Conservation (phyloP, 2,888 invertebrate species). For the Dyspetes luteomarginatus region DNA sequence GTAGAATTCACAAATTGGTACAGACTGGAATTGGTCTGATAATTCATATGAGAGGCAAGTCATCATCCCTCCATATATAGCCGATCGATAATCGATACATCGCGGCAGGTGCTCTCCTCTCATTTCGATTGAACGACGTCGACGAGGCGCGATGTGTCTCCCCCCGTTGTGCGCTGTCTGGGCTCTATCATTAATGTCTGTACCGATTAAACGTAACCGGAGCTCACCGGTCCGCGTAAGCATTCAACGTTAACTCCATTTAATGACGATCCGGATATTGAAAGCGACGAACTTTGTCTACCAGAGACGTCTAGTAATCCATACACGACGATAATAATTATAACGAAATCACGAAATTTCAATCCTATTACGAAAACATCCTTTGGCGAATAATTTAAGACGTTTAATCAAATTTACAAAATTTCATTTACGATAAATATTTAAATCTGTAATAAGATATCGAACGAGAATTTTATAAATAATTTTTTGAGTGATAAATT, state of each 20-base stretch:
- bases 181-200: slow-evolving; percentile 71
- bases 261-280: slow-evolving; percentile 64
- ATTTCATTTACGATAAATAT: too few species aligned
- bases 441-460: too few species aligned
- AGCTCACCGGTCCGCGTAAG: slow-evolving; percentile 69
- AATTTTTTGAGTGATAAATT: too few species aligned
- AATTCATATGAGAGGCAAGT: slow-evolving; percentile 35
- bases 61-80: slow-evolving; percentile 28
- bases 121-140: slow-evolving; percentile 37
- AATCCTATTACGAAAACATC: too few species aligned
- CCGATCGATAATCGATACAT: slow-evolving; percentile 61
- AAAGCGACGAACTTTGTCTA: slow-evolving; percentile 40
- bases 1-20: not conserved
- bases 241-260: slow-evolving; percentile 69
- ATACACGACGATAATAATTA: not conserved
- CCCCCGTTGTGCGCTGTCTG: slow-evolving; percentile 55
- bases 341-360: not conserved
- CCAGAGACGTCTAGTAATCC: not conserved
- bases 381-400: too few species aligned
- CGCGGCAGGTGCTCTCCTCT: slow-evolving; percentile 60
- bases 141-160: slow-evolving; percentile 49
- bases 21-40: slow-evolving; percentile 23
- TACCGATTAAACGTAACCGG: slow-evolving; percentile 71
- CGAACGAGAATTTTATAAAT: too few species aligned
- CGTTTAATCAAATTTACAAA: too few species aligned